Evolutionary conservation across 2,888 invertebrate species (phyloP).

Genomic region (Drosophila flavopinicola): DNA sequence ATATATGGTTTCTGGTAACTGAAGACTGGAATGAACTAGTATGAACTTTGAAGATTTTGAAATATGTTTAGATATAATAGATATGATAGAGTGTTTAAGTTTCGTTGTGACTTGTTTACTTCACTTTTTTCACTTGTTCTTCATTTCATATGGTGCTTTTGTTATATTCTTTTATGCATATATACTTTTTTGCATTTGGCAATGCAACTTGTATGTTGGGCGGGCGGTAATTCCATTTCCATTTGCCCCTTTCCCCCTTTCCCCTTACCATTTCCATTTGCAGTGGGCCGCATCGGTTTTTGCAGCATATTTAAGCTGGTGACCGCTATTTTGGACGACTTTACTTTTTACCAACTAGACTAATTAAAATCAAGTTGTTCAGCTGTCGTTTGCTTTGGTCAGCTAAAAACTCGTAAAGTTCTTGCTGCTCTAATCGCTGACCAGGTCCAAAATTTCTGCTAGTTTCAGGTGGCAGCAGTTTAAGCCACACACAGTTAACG

Average conservation of each 20-base stretch:
- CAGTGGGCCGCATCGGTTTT: slow-evolving; percentile 25
- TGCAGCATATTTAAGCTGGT: slow-evolving; percentile 18
- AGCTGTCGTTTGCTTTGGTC: slow-evolving; percentile 6
- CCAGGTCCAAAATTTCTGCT: slow-evolving; percentile 36
- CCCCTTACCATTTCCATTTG: slow-evolving; percentile 9
- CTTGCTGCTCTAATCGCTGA: slow-evolving; percentile 48
- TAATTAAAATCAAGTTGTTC: slow-evolving; percentile 16
- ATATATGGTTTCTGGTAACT: too few species aligned
- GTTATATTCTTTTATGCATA: slow-evolving; percentile 5
- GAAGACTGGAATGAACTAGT: too few species aligned
- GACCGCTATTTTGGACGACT: slow-evolving; percentile 25
- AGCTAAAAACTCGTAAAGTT: slow-evolving; percentile 29
- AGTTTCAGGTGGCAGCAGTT: slow-evolving; percentile 16
- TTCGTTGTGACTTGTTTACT: slow-evolving; percentile 5
- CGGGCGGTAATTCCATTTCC: slow-evolving; percentile 21
- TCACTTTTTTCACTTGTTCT: neutral
- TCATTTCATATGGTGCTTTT: slow-evolving; percentile 13
- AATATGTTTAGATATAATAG: too few species aligned
- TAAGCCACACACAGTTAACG: too few species aligned
- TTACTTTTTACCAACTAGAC: slow-evolving; percentile 17
- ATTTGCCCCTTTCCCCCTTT: neutral
- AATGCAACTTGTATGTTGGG: slow-evolving; percentile 28
- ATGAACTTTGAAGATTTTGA: too few species aligned
- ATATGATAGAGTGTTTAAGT: slow-evolving; percentile 6
- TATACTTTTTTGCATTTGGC: slow-evolving; percentile 19